Evolutionary conservation across 2,113 vertebrate species (phyloP), one percentile per base, ranked within the genome.

Genomic region (Lethenteron reissneri): DNA sequence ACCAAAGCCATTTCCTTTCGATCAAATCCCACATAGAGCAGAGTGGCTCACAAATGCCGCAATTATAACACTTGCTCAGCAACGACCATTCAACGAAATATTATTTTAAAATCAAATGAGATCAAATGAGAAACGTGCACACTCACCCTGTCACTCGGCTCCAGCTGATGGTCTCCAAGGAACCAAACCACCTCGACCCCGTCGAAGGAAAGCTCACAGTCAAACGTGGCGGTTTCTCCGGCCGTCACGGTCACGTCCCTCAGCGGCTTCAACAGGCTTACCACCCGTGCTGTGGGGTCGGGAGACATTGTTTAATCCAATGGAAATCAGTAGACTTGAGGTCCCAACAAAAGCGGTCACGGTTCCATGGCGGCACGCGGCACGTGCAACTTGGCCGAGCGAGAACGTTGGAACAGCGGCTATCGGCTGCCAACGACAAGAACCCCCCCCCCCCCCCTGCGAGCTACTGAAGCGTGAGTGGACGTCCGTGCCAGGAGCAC

Each of bases 191-290:
- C 92, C 6, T 84, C 76, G 73, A 97, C 90, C 76, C 83, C 90
- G 74, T 96, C 92, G 3, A 89, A 99, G 3, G 94, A 95, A 62
- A 97, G 87, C 78, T 99, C 92, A 0, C 92, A 96, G 57, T 97
- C 85, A 4, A 97, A 99, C 74, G 89, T 94, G 79, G 92, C 94
- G 1, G 90, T 88, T 79, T 99, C 89, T 12, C 92, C 91, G 21
- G 89, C 91, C 2, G 87, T 96, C 76, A 99, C 89, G 1, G 86
- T 88, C 75, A 89, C 86, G 77, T 99, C 88, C 77, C 85, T 88
- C 70, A 99, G 85, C 12, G 90, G 87, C 78, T 83, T 81, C 73
- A 81, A 74, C 73, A 95, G 81, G 77, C 84, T 80, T 77, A 97
- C 91, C 57, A 88, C 81, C 19, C 94, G 91, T 74, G 88, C 94